A percentile compares a stretch with the other conserved stretches of the same genome.
Conservation (phyloP, 2,888 invertebrate genomes). For the Eilema griseolum region DNA sequence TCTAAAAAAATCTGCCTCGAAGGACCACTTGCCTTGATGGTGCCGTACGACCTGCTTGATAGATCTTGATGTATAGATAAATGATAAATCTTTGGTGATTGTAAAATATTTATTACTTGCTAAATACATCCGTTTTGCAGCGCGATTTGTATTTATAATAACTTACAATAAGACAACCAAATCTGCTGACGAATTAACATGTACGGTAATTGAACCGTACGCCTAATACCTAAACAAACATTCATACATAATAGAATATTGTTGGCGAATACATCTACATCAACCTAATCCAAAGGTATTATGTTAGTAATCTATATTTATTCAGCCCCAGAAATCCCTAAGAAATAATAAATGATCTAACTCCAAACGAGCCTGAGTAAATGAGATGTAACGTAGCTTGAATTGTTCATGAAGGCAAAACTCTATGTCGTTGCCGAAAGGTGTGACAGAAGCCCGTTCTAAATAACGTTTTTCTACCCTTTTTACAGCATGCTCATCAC, state of each 20-base stretch:
- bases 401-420: conserved; percentile 53
- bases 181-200: no score
- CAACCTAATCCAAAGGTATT: neutral
- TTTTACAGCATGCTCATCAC: conserved; percentile 24
- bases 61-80: no score
- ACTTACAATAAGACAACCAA: no score
- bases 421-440: conserved; percentile 15
- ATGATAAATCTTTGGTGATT: no score
- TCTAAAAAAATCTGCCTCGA: no score
- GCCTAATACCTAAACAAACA: neutral
- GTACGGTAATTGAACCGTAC: no score
- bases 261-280: neutral
- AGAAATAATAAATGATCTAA: conserved; percentile 54
- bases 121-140: no score
- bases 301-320: conserved; percentile 9
- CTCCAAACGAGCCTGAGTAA: conserved; percentile 37
- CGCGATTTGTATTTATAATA: no score
- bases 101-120: no score
- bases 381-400: conserved; percentile 51
- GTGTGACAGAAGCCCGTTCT: conserved; percentile 31
- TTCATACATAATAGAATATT: conserved; percentile 11
- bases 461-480: conserved; percentile 12
- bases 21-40: no score
- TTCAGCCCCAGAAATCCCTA: conserved; percentile 14
- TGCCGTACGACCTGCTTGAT: no score